Conservation (phyloP, 2,888 invertebrate genomes). For the Nymphalis c-album region DNA sequence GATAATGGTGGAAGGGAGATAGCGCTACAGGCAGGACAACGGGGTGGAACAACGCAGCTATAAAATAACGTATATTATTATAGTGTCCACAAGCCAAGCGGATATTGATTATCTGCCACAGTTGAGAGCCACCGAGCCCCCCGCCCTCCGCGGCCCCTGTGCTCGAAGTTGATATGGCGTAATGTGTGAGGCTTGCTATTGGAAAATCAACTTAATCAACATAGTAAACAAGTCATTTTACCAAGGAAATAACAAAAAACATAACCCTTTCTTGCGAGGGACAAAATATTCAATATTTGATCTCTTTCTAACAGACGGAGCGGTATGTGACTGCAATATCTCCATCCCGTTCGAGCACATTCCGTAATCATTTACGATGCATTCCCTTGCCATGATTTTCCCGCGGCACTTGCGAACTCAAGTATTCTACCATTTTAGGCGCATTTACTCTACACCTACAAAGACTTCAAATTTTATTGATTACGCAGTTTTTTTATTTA, state of each 20-base stretch:
- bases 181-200: conserved; percentile 44
- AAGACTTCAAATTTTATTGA: conserved; percentile 1
- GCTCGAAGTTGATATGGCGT: conserved; percentile 52
- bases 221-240: conserved; percentile 58
- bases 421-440: conserved; percentile 58
- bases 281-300: conserved; percentile 78
- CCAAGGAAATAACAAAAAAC: conserved; percentile 42
- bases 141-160: conserved; percentile 50
- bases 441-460: conserved; percentile 8
- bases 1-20: conserved; percentile 75
- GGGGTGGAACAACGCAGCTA: conserved; percentile 60
- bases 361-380: conserved; percentile 81
- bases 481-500: background rate
- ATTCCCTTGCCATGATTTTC: conserved; percentile 79
- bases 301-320: conserved; percentile 80
- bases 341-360: conserved; percentile 73
- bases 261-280: conserved; percentile 57
- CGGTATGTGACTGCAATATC: conserved; percentile 73
- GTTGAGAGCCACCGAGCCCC: conserved; percentile 78
- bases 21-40: conserved; percentile 42
- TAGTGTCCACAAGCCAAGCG: conserved; percentile 83
- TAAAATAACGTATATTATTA: conserved; percentile 80
- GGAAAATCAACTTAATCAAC: conserved; percentile 59
- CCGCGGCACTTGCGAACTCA: conserved; percentile 63
- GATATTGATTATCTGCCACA: conserved; percentile 83